Conservation (phyloP, 2,888 invertebrate genomes). For the Choristoneura rosaceana region DNA sequence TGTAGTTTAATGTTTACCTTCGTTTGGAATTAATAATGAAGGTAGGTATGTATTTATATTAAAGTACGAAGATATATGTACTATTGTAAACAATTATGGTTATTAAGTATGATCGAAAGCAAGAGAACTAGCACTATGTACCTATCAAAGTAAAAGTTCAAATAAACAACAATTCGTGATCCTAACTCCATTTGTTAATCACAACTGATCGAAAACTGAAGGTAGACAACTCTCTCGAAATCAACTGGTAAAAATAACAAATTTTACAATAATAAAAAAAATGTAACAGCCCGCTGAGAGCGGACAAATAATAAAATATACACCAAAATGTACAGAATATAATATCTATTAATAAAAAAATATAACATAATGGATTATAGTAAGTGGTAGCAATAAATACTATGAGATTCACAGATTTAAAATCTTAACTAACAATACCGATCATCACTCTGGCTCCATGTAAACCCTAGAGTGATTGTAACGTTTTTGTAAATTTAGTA, state of each 20-base stretch:
- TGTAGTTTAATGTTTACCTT: conserved; percentile 67
- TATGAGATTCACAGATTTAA: conserved; percentile 86
- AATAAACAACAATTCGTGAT: conserved; percentile 71
- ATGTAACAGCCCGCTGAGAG: conserved; percentile 78
- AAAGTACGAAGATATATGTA: conserved; percentile 46
- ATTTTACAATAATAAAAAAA: conserved; percentile 80
- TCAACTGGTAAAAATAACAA: conserved; percentile 81
- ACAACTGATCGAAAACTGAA: conserved; percentile 71
- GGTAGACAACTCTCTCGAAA: conserved; percentile 66
- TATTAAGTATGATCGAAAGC: conserved; percentile 32
- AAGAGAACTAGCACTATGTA: conserved; percentile 43
- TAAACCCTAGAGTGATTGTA: conserved; percentile 80
- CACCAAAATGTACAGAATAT: conserved; percentile 86
- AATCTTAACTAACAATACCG: conserved; percentile 85
- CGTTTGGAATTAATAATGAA: conserved; percentile 72
- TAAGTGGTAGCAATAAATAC: conserved; percentile 85
- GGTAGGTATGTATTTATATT: conserved; percentile 51
- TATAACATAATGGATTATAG: conserved; percentile 82
- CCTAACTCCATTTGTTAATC: conserved; percentile 71
- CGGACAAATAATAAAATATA: conserved; percentile 84
- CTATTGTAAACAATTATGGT: conserved; percentile 39
- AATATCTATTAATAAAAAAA: conserved; percentile 81
- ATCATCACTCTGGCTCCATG: conserved; percentile 76
- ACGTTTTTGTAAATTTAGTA: conserved; percentile 83
- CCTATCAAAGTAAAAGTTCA: conserved; percentile 62